A percentile compares a stretch with the other conserved stretches of the same genome.
Evolutionary conservation across 2,113 vertebrate genomes (phyloP).

Genomic region (Apodemus speciosus): DNA sequence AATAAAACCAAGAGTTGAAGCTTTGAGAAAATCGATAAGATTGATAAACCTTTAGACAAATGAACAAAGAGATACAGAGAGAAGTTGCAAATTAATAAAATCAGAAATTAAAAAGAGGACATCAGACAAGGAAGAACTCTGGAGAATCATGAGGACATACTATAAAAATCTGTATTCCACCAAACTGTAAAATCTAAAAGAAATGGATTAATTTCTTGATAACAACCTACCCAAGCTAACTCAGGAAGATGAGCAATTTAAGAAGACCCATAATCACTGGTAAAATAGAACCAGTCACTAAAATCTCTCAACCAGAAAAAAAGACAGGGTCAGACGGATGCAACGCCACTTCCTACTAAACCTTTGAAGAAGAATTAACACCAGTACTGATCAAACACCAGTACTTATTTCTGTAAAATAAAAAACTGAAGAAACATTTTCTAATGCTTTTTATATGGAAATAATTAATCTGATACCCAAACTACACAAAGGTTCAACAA

Average conservation of each 20-base stretch:
- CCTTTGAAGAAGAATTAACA: neutral
- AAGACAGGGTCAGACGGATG: neutral
- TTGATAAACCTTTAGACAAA: neutral
- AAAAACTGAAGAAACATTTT: neutral
- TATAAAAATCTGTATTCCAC: neutral
- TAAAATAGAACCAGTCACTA: neutral
- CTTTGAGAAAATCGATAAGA: neutral
- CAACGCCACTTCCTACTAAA: neutral
- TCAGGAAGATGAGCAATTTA: neutral
- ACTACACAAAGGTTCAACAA: neutral
- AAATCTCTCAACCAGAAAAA: neutral
- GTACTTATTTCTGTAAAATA: neutral
- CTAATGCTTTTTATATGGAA: neutral
- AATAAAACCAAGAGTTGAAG: neutral
- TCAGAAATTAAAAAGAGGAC: neutral
- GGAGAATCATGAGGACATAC: neutral
- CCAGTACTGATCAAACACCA: neutral
- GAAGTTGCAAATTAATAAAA: neutral
- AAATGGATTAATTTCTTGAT: neutral
- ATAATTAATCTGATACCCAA: neutral
- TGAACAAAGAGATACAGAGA: neutral
- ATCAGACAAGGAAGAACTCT: too few relatives aligned
- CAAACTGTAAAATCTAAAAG: neutral
- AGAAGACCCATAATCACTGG: neutral
- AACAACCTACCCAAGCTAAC: neutral